Base-by-base conservation (phyloP, 2,888 invertebrate genomes). In the Taphrorychus bicolor region DNA sequence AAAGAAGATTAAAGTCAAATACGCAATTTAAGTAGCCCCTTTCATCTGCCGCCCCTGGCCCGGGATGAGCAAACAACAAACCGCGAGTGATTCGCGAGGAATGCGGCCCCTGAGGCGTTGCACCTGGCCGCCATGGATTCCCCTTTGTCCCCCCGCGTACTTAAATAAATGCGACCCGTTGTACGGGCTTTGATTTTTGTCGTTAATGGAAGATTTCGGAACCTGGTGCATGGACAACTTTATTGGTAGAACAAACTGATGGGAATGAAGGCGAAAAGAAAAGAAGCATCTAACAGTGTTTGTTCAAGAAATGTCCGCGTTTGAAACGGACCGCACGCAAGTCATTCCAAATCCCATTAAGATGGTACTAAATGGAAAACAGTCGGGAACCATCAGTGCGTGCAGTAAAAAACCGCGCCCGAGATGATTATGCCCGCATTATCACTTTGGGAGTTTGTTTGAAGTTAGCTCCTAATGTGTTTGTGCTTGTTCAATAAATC, bases 51-150 rank as follows among this genome's bases (percentile, higher is more conserved):
- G 56, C 22, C 62, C 48, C 62, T 62, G 62, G 23, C 40, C 22
- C 24, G 42, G 75, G 79, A 79, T 80, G 81, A 79, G 80, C 80
- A 67, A 66, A 66, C 66, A 66, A 79, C 51, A 22, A 7, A 51
- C 22, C 5, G n/a, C 80, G 79, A 79, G 79, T 80, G 81, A 81
- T 81, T 80, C 76, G 79, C 79, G 75, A 78, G 81, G 81, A 81
- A 81, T 81, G 81, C 80, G 79, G 71, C 75, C 76, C 81, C 78
- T 69, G 73, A 74, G 79, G 81, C 81, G 75, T 73, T 81, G 81
- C 81, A 81, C 81, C 81, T 81, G 81, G 81, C 77, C 76, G 73
- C 74, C 73, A 41, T 22, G 21, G 23, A 9, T 19, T 5, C 45
- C 56, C 56, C 32, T 19, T 22, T 24, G 68, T 72, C 75, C 72